A percentile compares a stretch with the other conserved stretches of the same genome.
phyloP scores from a whole-genome alignment of 2,113 vertebrate species.

The Hippoglossus stenolepis region DNA sequence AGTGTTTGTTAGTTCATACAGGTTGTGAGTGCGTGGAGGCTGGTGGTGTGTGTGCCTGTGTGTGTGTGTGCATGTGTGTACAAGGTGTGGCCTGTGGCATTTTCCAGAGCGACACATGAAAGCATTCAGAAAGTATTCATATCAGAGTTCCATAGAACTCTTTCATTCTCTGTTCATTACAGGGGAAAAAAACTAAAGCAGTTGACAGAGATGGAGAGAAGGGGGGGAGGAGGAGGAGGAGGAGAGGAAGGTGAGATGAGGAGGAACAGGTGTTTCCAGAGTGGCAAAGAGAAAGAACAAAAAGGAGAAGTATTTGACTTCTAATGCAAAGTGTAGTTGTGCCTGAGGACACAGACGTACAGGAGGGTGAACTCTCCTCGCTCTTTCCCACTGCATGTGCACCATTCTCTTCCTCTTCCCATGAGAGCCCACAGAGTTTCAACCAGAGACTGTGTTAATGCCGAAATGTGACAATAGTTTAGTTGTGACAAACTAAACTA shows the following conservation, averaged over 20 bases:
- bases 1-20: too few species aligned
- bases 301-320: slow-evolving; percentile 23
- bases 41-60: background rate
- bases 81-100: slow-evolving; percentile 26
- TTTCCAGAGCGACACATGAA: slow-evolving; percentile 31
- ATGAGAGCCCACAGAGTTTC: too few species aligned
- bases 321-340: slow-evolving; percentile 38
- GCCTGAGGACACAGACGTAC: slow-evolving; percentile 46
- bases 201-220: background rate
- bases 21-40: too few species aligned
- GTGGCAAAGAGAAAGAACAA: slow-evolving; percentile 12
- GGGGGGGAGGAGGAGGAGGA: background rate
- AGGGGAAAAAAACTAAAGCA: slow-evolving; percentile 22
- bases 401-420: too few species aligned
- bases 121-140: slow-evolving; percentile 21
- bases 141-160: slow-evolving; percentile 22
- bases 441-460: too few species aligned
- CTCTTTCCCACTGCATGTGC: background rate
- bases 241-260: slow-evolving; percentile 19
- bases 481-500: too few species aligned
- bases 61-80: slow-evolving; percentile 2
- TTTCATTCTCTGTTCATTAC: slow-evolving; percentile 23
- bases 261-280: slow-evolving; percentile 63
- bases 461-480: too few species aligned
- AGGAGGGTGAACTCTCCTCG: background rate